Evolutionary conservation across 2,113 vertebrate genomes (phyloP), one percentile per base, ranked within the genome.

Genomic region (Progne subis): DNA sequence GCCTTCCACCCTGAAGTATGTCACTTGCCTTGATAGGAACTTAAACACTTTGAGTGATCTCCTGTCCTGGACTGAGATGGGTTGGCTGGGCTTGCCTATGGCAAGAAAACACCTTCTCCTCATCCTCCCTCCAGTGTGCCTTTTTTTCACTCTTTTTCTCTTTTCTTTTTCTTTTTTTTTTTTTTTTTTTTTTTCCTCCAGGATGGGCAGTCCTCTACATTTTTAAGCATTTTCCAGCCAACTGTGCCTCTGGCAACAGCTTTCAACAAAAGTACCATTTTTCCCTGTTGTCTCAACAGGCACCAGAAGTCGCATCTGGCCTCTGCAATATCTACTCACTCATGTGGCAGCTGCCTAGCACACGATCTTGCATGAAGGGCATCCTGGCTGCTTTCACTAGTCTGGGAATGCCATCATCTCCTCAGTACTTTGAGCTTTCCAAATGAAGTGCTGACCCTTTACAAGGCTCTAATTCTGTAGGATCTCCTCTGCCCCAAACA

Each of bases 281-380:
- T 78, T 70, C 5, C 12, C 29, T 86, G 31, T 15, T 85, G 31
- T 24, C 37, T 83, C 21, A 56, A 28, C 12, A 61, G 32, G 44
- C 25, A 75, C 10, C 50, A 63, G 32, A 68, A 64, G 8, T 56
- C 34, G 29, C 29, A 28, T 39, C 24, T 60, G 47, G 18, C 25
- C 29, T 52, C 52, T 39, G 46, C 2, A 3, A 20, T 32, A 60
- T 83, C 65, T 82, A 17, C 47, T 61, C 24, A 18, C 16, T 17
- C 19, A 12, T 2, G 23, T 21, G 61, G 43, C 49, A 78, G 44
- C 43, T 44, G 29, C 37, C 56, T 63, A 55, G 74, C 11, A 18
- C 12, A 24, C 0, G 0, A 4, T 20, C 29, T 47, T 71, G 23
- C 24, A 17, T 9, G 16, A 46, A 79, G 53, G 43, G 3, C 10